Conservation (phyloP, 2,113 vertebrate species). For the Paratilapia polleni region DNA sequence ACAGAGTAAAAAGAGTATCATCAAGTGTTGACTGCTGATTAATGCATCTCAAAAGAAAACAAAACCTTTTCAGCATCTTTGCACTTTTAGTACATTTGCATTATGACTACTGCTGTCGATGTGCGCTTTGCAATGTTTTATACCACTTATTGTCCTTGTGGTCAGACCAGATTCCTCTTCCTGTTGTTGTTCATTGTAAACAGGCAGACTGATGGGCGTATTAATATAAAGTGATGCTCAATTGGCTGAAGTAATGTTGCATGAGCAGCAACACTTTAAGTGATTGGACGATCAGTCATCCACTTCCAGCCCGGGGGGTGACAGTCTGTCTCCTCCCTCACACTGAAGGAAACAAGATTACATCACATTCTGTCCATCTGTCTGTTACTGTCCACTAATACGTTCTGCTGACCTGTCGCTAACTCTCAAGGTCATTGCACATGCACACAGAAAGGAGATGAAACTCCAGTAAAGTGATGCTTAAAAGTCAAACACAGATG, state of each 20-base stretch:
- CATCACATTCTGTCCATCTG: constrained; percentile 43
- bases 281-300: constrained; percentile 74
- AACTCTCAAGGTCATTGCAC: neutral
- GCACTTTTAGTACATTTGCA: constrained; percentile 9
- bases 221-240: constrained; percentile 74
- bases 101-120: neutral
- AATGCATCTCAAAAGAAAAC: neutral
- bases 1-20: too few relatives aligned
- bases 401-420: constrained; percentile 2
- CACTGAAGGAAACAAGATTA: constrained; percentile 20
- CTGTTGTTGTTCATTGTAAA: constrained; percentile 50
- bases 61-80: neutral
- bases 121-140: constrained; percentile 3
- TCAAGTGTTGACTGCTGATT: neutral
- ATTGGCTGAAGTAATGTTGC: constrained; percentile 77
- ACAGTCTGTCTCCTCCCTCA: constrained; percentile 24
- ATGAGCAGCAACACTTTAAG: constrained; percentile 53
- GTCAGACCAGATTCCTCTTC: constrained; percentile 1
- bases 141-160: constrained; percentile 38
- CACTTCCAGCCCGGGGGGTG: constrained; percentile 55
- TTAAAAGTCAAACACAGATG: neutral
- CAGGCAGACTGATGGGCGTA: constrained; percentile 70
- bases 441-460: neutral
- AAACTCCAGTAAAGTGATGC: neutral
- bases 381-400: neutral